A percentile compares a stretch with the other conserved stretches of the same genome.
phyloP scores from a whole-genome alignment of 2,113 vertebrate species.

The Taurulus bubalis region DNA sequence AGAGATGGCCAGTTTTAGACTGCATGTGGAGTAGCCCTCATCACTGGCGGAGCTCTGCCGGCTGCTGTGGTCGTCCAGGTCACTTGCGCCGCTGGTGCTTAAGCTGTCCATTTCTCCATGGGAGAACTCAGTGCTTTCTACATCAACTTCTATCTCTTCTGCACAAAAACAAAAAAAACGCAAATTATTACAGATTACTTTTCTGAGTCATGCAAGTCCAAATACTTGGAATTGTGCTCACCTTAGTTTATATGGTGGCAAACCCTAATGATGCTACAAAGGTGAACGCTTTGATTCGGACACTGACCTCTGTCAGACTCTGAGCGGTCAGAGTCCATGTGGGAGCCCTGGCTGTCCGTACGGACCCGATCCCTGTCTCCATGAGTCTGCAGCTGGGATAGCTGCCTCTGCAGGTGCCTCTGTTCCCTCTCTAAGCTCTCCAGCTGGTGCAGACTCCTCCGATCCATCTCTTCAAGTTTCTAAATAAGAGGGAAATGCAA shows the following conservation, averaged over 20 bases:
- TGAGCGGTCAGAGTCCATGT: constrained; percentile 91
- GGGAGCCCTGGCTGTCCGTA: constrained; percentile 91
- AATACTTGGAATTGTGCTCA: not conserved
- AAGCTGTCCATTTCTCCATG: constrained; percentile 97
- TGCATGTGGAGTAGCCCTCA: constrained; percentile 97
- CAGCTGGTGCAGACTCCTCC: constrained; percentile 94
- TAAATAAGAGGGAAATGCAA: constrained; percentile 53
- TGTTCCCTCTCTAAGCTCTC: constrained; percentile 94
- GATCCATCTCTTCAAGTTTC: constrained; percentile 96
- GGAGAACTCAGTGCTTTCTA: constrained; percentile 99
- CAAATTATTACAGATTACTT: not conserved
- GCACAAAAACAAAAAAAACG: constrained; percentile 48
- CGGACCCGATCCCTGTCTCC: constrained; percentile 90
- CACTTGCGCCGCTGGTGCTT: constrained; percentile 94
- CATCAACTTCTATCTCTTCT: constrained; percentile 98
- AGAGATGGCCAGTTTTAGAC: constrained; percentile 92
- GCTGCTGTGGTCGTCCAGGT: constrained; percentile 98
- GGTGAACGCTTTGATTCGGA: not conserved
- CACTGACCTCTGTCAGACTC: constrained; percentile 94
- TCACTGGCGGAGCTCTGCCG: constrained; percentile 95
- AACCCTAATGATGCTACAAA: not conserved
- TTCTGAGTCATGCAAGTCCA: not conserved
- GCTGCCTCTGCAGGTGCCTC: constrained; percentile 93
- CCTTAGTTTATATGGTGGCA: not conserved
- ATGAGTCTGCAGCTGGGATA: constrained; percentile 89